A percentile compares a stretch with the other conserved stretches of the same genome.
Evolutionary conservation across 2,888 invertebrate species (phyloP).

Genomic region (Molorchus minor): DNA sequence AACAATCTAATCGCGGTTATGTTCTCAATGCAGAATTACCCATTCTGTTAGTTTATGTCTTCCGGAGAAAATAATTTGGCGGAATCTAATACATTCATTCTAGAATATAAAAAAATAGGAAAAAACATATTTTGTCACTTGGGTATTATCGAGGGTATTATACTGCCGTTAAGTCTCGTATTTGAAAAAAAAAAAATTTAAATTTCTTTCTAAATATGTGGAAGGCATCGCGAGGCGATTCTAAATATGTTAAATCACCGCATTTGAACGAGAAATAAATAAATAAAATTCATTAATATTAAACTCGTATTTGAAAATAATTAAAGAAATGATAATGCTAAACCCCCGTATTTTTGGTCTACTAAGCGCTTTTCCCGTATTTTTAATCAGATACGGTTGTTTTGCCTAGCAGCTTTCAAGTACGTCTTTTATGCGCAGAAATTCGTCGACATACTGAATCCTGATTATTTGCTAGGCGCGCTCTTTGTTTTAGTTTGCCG

Average conservation of each 20-base stretch:
- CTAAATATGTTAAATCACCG: constrained; percentile 8
- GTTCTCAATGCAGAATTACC: too few species aligned
- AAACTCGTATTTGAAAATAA: constrained; percentile 6
- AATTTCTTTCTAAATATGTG: too few species aligned
- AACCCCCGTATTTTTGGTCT: constrained; percentile 13
- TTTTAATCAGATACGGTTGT: constrained; percentile 4
- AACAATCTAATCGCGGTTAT: too few species aligned
- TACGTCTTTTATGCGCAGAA: constrained; percentile 1
- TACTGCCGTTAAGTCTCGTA: too few species aligned
- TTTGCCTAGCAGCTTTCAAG: constrained; percentile 2
- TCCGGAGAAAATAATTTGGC: too few species aligned
- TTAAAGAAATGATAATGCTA: constrained; percentile 2
- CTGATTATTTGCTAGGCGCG: constrained; percentile 1
- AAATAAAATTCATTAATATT: constrained; percentile 8
- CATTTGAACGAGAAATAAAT: constrained; percentile 8
- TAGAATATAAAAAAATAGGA: too few species aligned
- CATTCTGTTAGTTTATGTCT: too few species aligned
- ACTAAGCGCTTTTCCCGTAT: constrained; percentile 10
- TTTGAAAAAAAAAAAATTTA: too few species aligned
- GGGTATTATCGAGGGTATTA: too few species aligned
- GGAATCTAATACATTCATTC: too few species aligned
- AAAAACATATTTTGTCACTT: too few species aligned
- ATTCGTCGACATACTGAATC: not conserved
- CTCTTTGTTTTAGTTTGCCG: not conserved
- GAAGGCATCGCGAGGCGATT: too few species aligned